Conservation (phyloP, 2,113 vertebrate genomes). For the Zapornia atra region DNA sequence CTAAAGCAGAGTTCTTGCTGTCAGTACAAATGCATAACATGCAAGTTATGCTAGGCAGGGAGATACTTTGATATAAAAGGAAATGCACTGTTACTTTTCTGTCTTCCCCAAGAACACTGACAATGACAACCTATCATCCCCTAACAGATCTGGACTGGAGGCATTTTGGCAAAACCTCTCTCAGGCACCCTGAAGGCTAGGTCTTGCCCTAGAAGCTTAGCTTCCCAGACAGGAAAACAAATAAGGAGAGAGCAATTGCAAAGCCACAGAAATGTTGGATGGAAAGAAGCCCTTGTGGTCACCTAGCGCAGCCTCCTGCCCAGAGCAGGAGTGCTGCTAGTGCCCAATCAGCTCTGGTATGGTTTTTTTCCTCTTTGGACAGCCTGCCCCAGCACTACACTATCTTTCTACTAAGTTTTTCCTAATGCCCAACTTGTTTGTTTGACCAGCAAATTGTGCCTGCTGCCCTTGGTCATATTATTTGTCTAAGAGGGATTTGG, state of each 20-base stretch:
- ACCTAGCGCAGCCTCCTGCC: not conserved
- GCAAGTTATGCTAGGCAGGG: not conserved
- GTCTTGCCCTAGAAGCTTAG: not conserved
- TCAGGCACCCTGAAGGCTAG: not conserved
- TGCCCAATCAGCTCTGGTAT: not conserved
- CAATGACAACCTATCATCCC: not conserved
- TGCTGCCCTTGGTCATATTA: not conserved
- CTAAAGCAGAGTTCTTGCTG: not conserved
- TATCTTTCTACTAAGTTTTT: not conserved
- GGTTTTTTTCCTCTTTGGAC: not conserved
- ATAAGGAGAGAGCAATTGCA: not conserved
- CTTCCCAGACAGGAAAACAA: not conserved
- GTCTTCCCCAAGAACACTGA: not conserved
- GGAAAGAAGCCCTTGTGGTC: not conserved
- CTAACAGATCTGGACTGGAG: not conserved
- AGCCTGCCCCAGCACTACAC: not conserved
- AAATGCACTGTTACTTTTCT: not conserved
- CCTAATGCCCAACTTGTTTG: not conserved
- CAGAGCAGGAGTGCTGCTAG: not conserved
- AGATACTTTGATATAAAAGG: not conserved
- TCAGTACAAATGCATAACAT: not conserved
- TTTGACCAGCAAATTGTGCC: not conserved
- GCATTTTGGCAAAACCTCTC: not conserved
- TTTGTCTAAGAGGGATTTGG: not conserved
- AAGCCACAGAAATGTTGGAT: not conserved